Base-by-base conservation (phyloP, 2,888 invertebrate species). In the Cantharis flavilabris region DNA sequence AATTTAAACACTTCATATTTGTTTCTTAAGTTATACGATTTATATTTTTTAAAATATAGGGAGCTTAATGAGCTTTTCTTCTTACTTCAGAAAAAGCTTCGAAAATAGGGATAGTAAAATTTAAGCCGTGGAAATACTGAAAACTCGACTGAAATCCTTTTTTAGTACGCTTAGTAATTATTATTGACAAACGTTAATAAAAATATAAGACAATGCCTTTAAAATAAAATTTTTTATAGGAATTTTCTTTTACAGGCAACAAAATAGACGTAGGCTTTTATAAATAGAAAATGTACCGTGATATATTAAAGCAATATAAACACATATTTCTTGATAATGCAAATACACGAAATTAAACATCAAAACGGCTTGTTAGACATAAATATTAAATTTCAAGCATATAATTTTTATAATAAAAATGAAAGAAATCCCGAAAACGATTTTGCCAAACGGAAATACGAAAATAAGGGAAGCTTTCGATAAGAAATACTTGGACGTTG, bases 1-100 rank as follows among this genome's bases (percentile, higher is more conserved):
- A 69, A 73, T 73, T 70, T 73, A 73, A 69, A 69, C 69, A 69
- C 69, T 73, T 73, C 62, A 69, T 73, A 73, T 69, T 73, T 70
- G 49, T 49, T 49, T 49, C 49, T 49, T 49, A 49, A 49, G n/a
- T 49, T 49, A 49, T n/a, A n/a, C 49, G n/a, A 49, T 49, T 49
- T 49, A 49, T 49, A n/a, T 49, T 49, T 49, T 49, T 49, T n/a
- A 49, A 49, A 49, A 49, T 49, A n/a, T 49, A n/a, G n/a, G n/a
- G 7, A 49, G n/a, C 49, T n/a, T 49, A 49, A 49, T 49, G 49
- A n/a, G 49, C 49, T 49, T 49, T 49, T 7, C n/a, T 49, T 49
- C 49, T 33, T 33, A 33, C n/a, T 49, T 49, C n/a, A 9, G n/a
- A 49, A 49, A 49, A n/a, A 49, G n/a, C 49, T 7, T 49, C 9